Evolutionary conservation across 2,797 vertebrate genomes (phyloP), one percentile per base, ranked within the genome.

Genomic region (Mycteria americana): DNA sequence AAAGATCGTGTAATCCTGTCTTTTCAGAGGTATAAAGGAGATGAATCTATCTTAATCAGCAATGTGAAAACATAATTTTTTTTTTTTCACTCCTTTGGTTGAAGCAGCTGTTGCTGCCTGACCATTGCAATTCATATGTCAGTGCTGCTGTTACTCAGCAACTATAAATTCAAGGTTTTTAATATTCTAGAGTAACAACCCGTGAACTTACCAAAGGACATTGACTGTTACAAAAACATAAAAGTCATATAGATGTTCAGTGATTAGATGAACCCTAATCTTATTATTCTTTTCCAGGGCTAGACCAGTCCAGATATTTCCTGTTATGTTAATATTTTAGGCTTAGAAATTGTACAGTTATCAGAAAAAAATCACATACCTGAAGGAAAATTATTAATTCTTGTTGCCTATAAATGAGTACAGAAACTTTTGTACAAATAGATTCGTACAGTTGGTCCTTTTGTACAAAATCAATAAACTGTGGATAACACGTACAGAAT

Each of bases 11-110:
- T 94, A 88, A 95, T 95, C 80, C 84, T 62, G n/a, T 81, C 69
- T 39, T 95, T 79, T 64, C 69, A 56, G 86, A 50, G 74, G 10
- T 87, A 50, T 50, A 76, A 85, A 94, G 86, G 75, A 83, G 91
- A 89, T 95, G 80, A 92, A 75, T 92, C 73, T 46, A 22, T 68
- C 48, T 70, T 82, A 89, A 93, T 83, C 79, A 64, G 84, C 76
- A 43, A 22, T 60, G 81, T 77, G 79, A 87, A 95, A 80, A 85
- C 3, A 8, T 30, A 11, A 18, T 16, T 37, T 65, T 28, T 35
- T 35, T 39, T 39, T 39, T 86, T 79, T 88, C 50, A 39, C 75
- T 77, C 31, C 56, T 89, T 37, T 59, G 25, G 10, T 24, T 35
- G n/a, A 35, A 95, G 77, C 59, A 95, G 74, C 74, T 76, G 13